These are phyloP conservation scores for Stigmatopora nigra DNA, from an alignment of 2,113 vertebrate species.

Conservation along the genomic window DNA sequence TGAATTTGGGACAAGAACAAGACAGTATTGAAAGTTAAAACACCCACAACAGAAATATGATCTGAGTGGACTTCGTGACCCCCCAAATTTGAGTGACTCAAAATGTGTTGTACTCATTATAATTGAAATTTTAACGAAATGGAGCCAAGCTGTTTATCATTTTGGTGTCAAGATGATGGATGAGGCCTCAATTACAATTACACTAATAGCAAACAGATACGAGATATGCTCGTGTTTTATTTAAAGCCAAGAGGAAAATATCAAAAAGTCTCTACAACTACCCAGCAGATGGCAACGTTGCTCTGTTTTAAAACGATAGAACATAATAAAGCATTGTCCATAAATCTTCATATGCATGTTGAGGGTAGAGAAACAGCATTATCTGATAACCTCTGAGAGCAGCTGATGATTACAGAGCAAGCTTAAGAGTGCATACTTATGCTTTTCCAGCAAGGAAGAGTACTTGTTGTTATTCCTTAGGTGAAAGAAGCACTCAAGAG, in stretches of 20 bases:
- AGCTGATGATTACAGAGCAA: background rate
- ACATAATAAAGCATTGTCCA: background rate
- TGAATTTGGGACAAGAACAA: too few relatives aligned
- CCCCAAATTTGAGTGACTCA: slow-evolving; percentile 37
- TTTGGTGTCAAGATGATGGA: background rate
- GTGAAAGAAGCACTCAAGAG: background rate
- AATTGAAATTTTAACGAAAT: background rate
- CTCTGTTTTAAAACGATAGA: slow-evolving; percentile 6
- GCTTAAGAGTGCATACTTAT: background rate
- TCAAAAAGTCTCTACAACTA: background rate
- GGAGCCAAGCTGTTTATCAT: background rate
- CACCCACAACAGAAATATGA: too few relatives aligned
- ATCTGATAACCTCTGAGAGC: background rate
- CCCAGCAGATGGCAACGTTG: slow-evolving; percentile 44
- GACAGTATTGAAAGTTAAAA: too few relatives aligned
- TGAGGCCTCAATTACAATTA: background rate
- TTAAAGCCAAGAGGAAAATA: background rate
- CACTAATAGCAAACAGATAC: background rate
- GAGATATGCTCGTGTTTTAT: background rate
- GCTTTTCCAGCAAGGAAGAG: slow-evolving; percentile 9
- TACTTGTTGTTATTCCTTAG: background rate
- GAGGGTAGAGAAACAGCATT: background rate
- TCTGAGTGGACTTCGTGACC: too few relatives aligned
- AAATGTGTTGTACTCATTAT: background rate
- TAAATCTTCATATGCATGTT: too few relatives aligned